These are phyloP conservation scores for Pachycephala philippinensis DNA, from an alignment of 2,113 vertebrate genomes.

Conservation along the genomic window DNA sequence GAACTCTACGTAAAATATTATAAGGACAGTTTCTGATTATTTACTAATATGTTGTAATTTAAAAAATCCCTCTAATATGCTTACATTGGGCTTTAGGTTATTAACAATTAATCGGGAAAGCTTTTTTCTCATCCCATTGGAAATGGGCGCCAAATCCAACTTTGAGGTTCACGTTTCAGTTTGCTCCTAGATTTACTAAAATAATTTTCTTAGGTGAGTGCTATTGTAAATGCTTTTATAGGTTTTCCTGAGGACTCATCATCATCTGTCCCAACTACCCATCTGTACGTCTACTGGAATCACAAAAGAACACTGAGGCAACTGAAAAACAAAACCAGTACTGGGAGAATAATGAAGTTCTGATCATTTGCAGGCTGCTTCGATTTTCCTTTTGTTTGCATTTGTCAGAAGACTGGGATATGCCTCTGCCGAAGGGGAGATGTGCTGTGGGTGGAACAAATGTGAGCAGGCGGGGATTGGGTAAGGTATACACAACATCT, in stretches of 20 bases:
- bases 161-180: not conserved
- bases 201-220: not conserved
- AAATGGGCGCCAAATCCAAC: not conserved
- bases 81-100: not conserved
- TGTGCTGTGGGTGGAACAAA: not conserved
- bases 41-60: not conserved
- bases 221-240: not conserved
- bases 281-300: not conserved
- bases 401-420: not conserved
- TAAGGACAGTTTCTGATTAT: not conserved
- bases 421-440: not conserved
- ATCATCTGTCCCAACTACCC: not conserved
- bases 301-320: not conserved
- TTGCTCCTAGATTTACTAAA: not conserved
- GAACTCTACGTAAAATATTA: not conserved
- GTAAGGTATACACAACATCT: not conserved
- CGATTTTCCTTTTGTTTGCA: not conserved
- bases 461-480: not conserved
- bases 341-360: not conserved
- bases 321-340: not conserved
- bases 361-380: not conserved
- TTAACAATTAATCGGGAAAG: not conserved
- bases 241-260: not conserved
- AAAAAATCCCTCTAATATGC: not conserved
- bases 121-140: not conserved